Base-by-base conservation (phyloP, 1,140 invertebrate species). In the Drosophila ercepeae region DNA sequence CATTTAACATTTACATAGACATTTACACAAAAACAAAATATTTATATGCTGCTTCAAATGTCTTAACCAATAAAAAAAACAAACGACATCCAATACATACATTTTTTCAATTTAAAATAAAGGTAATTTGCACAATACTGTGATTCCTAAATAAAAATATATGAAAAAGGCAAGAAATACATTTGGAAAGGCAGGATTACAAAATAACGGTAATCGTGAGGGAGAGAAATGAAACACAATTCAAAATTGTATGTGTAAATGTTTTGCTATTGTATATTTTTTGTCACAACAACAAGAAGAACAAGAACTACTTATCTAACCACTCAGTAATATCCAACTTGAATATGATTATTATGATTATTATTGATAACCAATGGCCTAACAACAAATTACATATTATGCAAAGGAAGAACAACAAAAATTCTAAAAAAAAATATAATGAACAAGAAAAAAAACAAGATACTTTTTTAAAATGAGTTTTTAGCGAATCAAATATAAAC, bases 391-490 rank as follows among this genome's bases (percentile, higher is more conserved):
- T 58, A 63, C 49, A 68, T 69, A 50, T 51, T 41, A 61, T 36
- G 44, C 48, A 71, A 32, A 61, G 71, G 18, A 45, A 60, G 65
- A 59, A 63, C 50, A 42, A 48, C 55, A 57, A 51, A 61, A 49
- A 52, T n/a, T 3, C 4, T 32, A 32, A 0, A 45, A 58, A 60
- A 57, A 4, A 46, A 44, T 2, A 29, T 27, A 54, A 55, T 46
- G n/a, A n/a, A 21, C 32, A 18, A 64, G 41, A 55, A 71, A 60
- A 77, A 45, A 9, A 11, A 69, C 65, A 73, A 59, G 65, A 53
- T 82, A 81, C 67, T 71, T 82, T 81, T 81, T 77, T 77, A 74
- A 83, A 68, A 78, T 83, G 78, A 82, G 64, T 82, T 83, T 81
- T 82, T 82, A 82, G 78, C 78, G 59, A 82, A 82, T 82, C 78